Percentiles rank a stretch among this genome's conserved stretches.
Conservation (phyloP, 2,797 vertebrate species). For the Sebastes hubbsi region DNA sequence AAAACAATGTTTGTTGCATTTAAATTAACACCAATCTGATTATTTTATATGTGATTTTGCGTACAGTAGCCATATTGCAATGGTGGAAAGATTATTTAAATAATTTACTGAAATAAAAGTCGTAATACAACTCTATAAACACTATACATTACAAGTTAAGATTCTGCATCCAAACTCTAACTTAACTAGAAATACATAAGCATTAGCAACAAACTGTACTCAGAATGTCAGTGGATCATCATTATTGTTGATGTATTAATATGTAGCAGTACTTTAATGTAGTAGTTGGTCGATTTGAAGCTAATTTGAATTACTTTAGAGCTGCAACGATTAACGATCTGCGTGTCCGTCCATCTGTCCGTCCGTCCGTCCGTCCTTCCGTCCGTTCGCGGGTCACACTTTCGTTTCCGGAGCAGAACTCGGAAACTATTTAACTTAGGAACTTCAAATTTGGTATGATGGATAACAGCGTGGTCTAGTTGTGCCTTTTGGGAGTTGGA, state of each 20-base stretch:
- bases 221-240: background rate
- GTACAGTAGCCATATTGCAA: background rate
- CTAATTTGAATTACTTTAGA: too few relatives aligned
- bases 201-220: background rate
- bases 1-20: too few relatives aligned
- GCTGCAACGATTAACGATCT: too few relatives aligned
- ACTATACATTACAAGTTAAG: background rate
- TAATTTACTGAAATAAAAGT: background rate
- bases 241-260: background rate
- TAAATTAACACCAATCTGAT: background rate
- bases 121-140: too few relatives aligned
- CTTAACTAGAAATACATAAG: background rate
- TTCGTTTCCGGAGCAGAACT: too few relatives aligned
- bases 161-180: background rate
- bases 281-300: background rate
- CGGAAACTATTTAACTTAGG: too few relatives aligned
- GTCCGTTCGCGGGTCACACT: too few relatives aligned
- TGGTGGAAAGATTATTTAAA: background rate
- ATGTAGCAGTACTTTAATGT: background rate
- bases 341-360: too few relatives aligned
- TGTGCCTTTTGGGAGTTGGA: too few relatives aligned
- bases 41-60: background rate
- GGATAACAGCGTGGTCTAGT: too few relatives aligned
- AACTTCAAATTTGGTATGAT: too few relatives aligned
- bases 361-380: too few relatives aligned